Evolutionary conservation across 2,113 vertebrate species (phyloP), one percentile per base, ranked within the genome.

Genomic region (Pterocles gutturalis): DNA sequence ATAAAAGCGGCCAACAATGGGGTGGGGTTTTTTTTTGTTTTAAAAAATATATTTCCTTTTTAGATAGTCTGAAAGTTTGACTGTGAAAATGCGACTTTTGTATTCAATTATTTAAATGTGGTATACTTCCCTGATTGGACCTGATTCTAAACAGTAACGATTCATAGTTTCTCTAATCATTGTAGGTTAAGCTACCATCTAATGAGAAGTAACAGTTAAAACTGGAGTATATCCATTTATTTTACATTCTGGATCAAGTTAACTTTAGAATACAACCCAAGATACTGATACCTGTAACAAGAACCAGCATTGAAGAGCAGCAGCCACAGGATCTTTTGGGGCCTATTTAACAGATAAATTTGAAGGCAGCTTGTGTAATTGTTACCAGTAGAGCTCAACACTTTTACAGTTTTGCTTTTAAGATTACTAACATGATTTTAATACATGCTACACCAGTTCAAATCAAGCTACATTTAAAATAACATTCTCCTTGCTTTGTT

Each of bases 11-110:
- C 26, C 26, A 57, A 19, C 4, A 62, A 76, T 57, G 34, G 2
- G 10, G 17, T 3, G 0, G 41, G 17, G 13, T 17, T 0, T 26
- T 29, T 25, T 17, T 2, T 55, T 46, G 12, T 43, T 73, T 64
- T 34, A 17, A 61, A 61, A 78, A 54, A 33, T 22, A 6, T 9
- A 8, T 33, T 64, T 69, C 2, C 5, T 64, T 80, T 69, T 53
- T 79, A 41, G 20, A 6, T 88, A 73, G 18, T 54, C 19, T 66
- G 20, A 55, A 79, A 48, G 29, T 7, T 46, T 79, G 24, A 25
- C 33, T 82, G 34, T 72, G 55, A 77, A 72, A 92, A 78, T 57
- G 17, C 4, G 34, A 49, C 46, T 7, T 72, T 61, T 34, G 43
- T 54, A 49, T 2, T 43, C n/a, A 54, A 7, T 34, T 73, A 26